These are phyloP conservation scores for Manis pentadactyla DNA, from an alignment of 2,797 vertebrate genomes.

Conservation along the genomic window DNA sequence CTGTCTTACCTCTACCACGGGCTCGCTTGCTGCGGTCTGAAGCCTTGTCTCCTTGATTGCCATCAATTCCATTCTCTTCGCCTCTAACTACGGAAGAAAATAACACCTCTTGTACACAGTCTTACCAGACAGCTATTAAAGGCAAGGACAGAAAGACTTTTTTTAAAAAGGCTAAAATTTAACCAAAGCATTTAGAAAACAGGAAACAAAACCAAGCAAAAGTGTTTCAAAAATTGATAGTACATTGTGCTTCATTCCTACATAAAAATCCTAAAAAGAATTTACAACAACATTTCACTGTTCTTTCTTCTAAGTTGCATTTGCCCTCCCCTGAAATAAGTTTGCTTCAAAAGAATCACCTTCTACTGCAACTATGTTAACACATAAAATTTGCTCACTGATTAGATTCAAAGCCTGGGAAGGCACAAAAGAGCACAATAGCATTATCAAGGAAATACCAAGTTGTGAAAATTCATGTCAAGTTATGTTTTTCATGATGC, in stretches of 20 bases:
- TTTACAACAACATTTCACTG: not conserved
- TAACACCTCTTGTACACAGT: not conserved
- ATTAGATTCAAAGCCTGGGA: slow-evolving; percentile 14
- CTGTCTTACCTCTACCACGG: slow-evolving; percentile 91
- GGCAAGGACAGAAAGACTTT: not conserved
- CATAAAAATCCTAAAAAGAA: slow-evolving; percentile 18
- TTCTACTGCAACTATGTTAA: not conserved
- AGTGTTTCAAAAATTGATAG: not conserved
- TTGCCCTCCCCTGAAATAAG: not conserved
- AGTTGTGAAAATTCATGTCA: not conserved
- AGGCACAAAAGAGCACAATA: not conserved
- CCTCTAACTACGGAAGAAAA: slow-evolving; percentile 87
- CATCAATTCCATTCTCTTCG: slow-evolving; percentile 96
- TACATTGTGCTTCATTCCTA: not conserved
- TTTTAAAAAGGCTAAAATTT: not conserved
- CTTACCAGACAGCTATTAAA: not conserved
- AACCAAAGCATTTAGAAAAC: slow-evolving; percentile 39
- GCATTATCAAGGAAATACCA: not conserved
- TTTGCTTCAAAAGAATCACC: not conserved
- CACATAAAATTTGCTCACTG: not conserved
- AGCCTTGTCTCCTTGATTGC: slow-evolving; percentile 91
- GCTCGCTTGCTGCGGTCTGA: slow-evolving; percentile 90
- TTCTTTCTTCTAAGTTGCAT: not conserved
- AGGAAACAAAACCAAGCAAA: not conserved
- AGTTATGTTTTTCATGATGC: not conserved